Base-by-base conservation (phyloP, 2,888 invertebrate genomes). In the Euclidia mi region DNA sequence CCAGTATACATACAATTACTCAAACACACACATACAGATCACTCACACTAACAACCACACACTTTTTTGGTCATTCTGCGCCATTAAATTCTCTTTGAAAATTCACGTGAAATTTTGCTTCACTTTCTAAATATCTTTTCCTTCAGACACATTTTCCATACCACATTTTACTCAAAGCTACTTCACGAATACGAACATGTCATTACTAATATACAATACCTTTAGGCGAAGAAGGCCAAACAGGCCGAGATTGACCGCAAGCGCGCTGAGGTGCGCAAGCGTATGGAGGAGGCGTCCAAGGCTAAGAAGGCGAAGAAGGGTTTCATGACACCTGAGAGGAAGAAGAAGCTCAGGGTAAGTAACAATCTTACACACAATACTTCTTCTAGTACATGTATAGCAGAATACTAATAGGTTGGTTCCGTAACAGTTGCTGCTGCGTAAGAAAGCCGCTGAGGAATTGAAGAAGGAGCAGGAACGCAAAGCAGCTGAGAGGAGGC, bases 371-470 rank as follows among this genome's bases (percentile, higher is more conserved):
- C 12, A 3, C 10, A 0, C 9, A 6, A 32, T 7, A 14, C 0
- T 25, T 15, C 3, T 9, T 3, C 18, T 1, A 6, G 18, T 6
- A n/a, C 7, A 12, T 9, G 34, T 44, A 18, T 29, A 2, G 20
- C 32, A 15, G n/a, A n/a, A n/a, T 42, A 32, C 42, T 59, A 4
- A 68, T 20, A 12, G 15, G 3, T 48, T 3, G 35, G 18, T 41
- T 46, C 25, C 11, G 14, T 49, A 65, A 82, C 84, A 99, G 99
- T 97, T 99, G 96, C 96, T 99, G 96, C 96, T 99, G 95, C 99
- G 99, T 97, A 99, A 99, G 96, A 99, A 99, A 96, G 99, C 99
- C 92, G 99, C 99, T 82, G 99, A 99, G 94, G 99, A 99, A 95
- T 95, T 99, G 95, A 99, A 99, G 96, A 99, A 99, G 94, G 99